phyloP scores from a whole-genome alignment of 2,113 vertebrate genomes.

The Notothenia rossii region DNA sequence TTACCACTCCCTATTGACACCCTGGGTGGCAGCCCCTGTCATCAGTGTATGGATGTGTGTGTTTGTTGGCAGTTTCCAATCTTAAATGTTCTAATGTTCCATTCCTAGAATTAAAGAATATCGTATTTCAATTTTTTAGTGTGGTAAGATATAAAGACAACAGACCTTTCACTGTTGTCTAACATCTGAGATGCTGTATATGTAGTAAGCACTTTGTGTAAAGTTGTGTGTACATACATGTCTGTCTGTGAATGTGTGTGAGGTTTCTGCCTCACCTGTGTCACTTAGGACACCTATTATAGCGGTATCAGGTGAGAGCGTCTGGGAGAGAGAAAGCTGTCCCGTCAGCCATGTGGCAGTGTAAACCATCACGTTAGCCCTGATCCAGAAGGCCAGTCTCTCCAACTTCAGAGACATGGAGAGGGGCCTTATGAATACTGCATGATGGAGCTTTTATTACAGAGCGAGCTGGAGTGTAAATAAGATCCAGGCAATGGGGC shows the following conservation, averaged over 20 bases:
- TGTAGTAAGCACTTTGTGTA: not conserved
- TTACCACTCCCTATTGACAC: no score
- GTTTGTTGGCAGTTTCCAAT: no score
- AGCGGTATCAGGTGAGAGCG: conserved; percentile 58
- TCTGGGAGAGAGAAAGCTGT: conserved; percentile 42
- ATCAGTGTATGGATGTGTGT: no score
- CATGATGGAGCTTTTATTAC: conserved; percentile 85
- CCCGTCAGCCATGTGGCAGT: conserved; percentile 57
- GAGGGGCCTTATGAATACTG: conserved; percentile 83
- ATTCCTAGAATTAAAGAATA: not conserved
- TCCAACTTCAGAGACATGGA: conserved; percentile 69
- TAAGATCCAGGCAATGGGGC: conserved; percentile 80
- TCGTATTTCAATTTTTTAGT: not conserved
- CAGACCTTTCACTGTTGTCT: not conserved
- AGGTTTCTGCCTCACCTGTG: conserved; percentile 24
- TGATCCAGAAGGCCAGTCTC: conserved; percentile 65
- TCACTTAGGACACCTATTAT: conserved; percentile 33
- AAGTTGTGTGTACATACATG: not conserved
- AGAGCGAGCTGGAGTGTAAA: conserved; percentile 79
- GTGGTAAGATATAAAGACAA: not conserved
- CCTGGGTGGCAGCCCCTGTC: no score
- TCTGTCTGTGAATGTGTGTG: conserved; percentile 8
- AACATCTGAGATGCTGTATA: not conserved
- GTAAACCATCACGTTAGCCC: conserved; percentile 74
- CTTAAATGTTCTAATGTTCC: not conserved